Base-by-base conservation (phyloP, 1,140 invertebrate genomes). In the Bombus soroeensis region DNA sequence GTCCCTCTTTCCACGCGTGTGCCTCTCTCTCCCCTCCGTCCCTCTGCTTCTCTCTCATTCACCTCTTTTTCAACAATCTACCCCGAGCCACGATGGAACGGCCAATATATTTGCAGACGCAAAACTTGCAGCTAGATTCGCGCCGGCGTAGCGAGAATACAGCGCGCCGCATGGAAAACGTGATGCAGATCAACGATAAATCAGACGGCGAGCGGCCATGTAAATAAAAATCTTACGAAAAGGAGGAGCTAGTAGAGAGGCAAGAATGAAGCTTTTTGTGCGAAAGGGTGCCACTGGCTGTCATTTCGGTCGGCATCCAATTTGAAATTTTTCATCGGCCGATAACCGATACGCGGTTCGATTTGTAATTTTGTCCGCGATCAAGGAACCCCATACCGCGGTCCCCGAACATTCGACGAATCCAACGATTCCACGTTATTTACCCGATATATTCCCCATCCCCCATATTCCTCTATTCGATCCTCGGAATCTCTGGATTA, bases 111-210 rank as follows among this genome's bases (percentile, higher is more conserved):
- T 85, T 87, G 39, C 86, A 62, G 62, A 47, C 57, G 72, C 81
- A 70, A 77, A 32, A 81, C 81, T 79, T 73, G 28, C 73, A 47
- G 84, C 74, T 57, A 86, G 66, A 87, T 75, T 87, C 70, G 82
- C 77, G 53, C 34, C n/a, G 43, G 34, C 32, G 73, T 70, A 43
- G 18, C 9, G 22, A 32, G 53, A 53, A 81, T 62, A 47, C 28
- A 89, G 47, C 62, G 25, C 47, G 8, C 59, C 28, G 32, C 71
- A 37, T 32, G 75, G 59, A 15, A 47, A 87, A 72, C 81, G 85
- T 72, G 89, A 85, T 70, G 70, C 75, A 64, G 82, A 89, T 89
- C 88, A 85, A 37, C 88, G 66, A 89, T 90, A 90, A 90, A 90
- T 90, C 89, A 85, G 71, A 34, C n/a, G 13, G 62, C 5, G 37